Base-by-base conservation (phyloP, 1,140 invertebrate genomes). In the Drosophila mojavensis region DNA sequence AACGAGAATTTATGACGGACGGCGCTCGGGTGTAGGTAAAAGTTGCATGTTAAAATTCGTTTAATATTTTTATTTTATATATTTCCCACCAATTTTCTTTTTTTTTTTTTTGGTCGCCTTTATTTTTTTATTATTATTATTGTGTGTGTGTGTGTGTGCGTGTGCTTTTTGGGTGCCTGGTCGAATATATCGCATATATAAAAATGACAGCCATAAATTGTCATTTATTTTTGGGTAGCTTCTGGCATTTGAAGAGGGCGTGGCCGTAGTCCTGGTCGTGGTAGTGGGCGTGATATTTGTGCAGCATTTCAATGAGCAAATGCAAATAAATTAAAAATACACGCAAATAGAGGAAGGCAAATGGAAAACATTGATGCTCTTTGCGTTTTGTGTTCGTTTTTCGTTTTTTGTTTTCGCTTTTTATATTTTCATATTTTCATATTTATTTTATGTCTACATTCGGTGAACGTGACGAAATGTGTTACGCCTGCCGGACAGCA, bases 291-390 rank as follows among this genome's bases (percentile, higher is more conserved):
- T 78, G 26, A 10, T 74, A 62, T 74, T 88, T 88, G 83, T 86
- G 79, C 83, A 88, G 83, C 83, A 88, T 88, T 88, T 88, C 83
- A 88, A 88, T 88, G 84, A 88, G 83, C 79, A 88, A 88, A 88
- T 89, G 83, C 83, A 88, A 88, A 88, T 88, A 88, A 88, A 88
- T 88, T 88, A 88, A 89, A 88, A 88, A 82, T 76, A 79, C 66
- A 79, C 67, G 79, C 78, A 83, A 79, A 69, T 58, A 78, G 72
- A 59, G 65, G 47, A 60, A 54, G 61, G 67, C 63, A 73, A 66
- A 72, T 63, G 67, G 64, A 88, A 79, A 89, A 88, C 89, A 89
- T 88, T 88, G 83, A 81, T 89, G 84, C 77, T 89, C 70, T 79
- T 73, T 72, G 45, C 50, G 51, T 30, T 26, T 63, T 36, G 45